Evolutionary conservation across 37 sponge, comb jelly and placozoan species (phyloP).

Genomic region (Agelas oroides): DNA sequence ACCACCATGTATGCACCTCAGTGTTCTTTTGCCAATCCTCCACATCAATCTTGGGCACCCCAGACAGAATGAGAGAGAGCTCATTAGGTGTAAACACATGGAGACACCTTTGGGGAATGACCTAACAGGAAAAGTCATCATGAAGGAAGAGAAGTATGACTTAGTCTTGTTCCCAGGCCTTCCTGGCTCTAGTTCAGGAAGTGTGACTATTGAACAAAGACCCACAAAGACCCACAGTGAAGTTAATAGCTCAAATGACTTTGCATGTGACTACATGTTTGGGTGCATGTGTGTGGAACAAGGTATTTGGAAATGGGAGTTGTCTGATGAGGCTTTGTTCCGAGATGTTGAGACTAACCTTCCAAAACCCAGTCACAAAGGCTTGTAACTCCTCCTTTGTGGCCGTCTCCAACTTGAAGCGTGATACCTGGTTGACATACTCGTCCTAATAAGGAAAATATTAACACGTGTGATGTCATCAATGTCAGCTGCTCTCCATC

Average conservation of each 20-base stretch:
- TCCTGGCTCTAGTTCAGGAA: too few species aligned
- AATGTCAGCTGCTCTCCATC: too few species aligned
- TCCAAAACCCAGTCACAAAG: slow-evolving; percentile 60
- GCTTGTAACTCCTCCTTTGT: slow-evolving; percentile 22
- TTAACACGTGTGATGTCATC: too few species aligned
- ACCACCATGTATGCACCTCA: too few species aligned
- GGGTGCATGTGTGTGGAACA: too few species aligned
- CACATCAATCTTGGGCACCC: slow-evolving; percentile 59
- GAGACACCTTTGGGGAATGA: slow-evolving; percentile 53
- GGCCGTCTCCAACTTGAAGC: slow-evolving; percentile 48
- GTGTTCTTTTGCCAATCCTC: slow-evolving; percentile 68
- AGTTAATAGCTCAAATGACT: too few species aligned
- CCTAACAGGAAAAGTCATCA: slow-evolving; percentile 21
- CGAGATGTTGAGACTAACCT: slow-evolving; percentile 45
- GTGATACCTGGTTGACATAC: slow-evolving; percentile 39
- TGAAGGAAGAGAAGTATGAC: too few species aligned
- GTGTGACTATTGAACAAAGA: too few species aligned
- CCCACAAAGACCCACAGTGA: too few species aligned
- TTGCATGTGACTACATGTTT: too few species aligned
- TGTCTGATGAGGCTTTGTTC: too few species aligned
- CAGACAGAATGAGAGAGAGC: slow-evolving; percentile 61
- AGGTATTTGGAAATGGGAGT: too few species aligned
- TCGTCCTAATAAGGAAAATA: slow-evolving; percentile 2
- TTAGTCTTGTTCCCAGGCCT: neutral
- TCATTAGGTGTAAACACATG: slow-evolving; percentile 57